phyloP scores from a whole-genome alignment of 2,888 invertebrate genomes.

The Zele albiditarsus region DNA sequence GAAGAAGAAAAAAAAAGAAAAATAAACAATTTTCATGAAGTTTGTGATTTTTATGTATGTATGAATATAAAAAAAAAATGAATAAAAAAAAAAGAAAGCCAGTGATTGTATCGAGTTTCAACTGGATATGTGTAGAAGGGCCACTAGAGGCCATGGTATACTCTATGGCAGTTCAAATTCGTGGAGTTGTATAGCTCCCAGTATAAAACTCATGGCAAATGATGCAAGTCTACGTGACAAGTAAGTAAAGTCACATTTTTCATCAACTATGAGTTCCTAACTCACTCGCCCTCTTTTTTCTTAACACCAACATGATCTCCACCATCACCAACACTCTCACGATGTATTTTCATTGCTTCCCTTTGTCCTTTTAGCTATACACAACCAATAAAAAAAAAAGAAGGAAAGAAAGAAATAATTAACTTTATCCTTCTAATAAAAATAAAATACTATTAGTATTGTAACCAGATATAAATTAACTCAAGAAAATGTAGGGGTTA shows the following conservation, averaged over 20 bases:
- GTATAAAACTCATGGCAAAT: slow-evolving; percentile 72
- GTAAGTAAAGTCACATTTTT: slow-evolving; percentile 59
- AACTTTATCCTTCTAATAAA: too few relatives aligned
- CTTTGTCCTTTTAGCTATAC: not conserved
- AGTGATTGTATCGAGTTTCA: not conserved
- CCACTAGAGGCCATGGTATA: not conserved
- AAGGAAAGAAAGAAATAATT: too few relatives aligned
- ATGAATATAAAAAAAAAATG: not conserved
- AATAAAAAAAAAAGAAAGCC: not conserved
- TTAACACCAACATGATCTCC: slow-evolving; percentile 15
- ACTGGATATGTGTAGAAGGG: not conserved
- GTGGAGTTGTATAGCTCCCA: slow-evolving; percentile 66
- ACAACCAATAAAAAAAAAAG: not conserved
- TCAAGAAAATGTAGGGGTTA: too few relatives aligned
- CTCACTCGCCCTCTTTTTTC: slow-evolving; percentile 28
- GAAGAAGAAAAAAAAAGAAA: not conserved
- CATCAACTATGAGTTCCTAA: slow-evolving; percentile 37
- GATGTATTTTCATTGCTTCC: not conserved
- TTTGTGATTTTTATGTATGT: not conserved
- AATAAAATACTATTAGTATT: too few relatives aligned
- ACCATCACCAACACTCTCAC: slow-evolving; percentile 26
- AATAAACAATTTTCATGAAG: not conserved
- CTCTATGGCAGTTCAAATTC: slow-evolving; percentile 46
- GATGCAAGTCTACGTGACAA: slow-evolving; percentile 70
- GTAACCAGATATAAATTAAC: too few relatives aligned